Conservation (phyloP, 1,140 invertebrate species). For the Camponotus pennsylvanicus region DNA sequence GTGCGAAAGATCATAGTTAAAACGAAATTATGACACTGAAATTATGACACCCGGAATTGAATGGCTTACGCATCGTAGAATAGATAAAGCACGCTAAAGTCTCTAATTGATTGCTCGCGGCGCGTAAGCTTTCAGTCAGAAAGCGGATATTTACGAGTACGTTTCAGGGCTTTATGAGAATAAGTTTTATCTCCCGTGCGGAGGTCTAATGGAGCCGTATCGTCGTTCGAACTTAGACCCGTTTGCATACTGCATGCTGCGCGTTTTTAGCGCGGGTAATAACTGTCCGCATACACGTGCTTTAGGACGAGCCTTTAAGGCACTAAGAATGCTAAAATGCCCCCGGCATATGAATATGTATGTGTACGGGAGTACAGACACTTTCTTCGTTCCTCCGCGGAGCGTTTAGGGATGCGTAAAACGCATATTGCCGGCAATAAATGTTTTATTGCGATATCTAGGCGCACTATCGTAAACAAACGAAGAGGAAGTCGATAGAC, state of each 20-base stretch:
- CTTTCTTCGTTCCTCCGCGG: conserved; percentile 27
- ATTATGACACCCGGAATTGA: conserved; percentile 35
- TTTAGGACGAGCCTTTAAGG: conserved; percentile 57
- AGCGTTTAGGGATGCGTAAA: conserved; percentile 48
- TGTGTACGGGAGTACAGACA: conserved; percentile 37
- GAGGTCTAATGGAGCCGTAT: conserved; percentile 71
- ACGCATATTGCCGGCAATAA: conserved; percentile 31
- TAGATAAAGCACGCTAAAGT: conserved; percentile 53
- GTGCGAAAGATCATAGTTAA: conserved; percentile 3
- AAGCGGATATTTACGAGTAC: conserved; percentile 50
- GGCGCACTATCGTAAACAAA: conserved; percentile 30
- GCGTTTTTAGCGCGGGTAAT: conserved; percentile 70
- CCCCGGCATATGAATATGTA: conserved; percentile 67
- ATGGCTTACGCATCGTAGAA: conserved; percentile 19
- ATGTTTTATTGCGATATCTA: conserved; percentile 46
- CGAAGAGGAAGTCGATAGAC: conserved; percentile 3
- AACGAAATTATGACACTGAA: conserved; percentile 35
- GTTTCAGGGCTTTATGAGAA: conserved; percentile 35
- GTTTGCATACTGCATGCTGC: conserved; percentile 62
- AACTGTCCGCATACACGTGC: conserved; percentile 66
- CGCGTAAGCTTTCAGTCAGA: conserved; percentile 22
- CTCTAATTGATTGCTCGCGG: conserved; percentile 10
- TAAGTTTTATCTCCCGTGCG: conserved; percentile 55
- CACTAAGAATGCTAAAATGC: conserved; percentile 62
- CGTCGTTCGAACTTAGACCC: conserved; percentile 49